Evolutionary conservation across 2,113 vertebrate genomes (phyloP).

Genomic region (Hymenochirus boettgeri): DNA sequence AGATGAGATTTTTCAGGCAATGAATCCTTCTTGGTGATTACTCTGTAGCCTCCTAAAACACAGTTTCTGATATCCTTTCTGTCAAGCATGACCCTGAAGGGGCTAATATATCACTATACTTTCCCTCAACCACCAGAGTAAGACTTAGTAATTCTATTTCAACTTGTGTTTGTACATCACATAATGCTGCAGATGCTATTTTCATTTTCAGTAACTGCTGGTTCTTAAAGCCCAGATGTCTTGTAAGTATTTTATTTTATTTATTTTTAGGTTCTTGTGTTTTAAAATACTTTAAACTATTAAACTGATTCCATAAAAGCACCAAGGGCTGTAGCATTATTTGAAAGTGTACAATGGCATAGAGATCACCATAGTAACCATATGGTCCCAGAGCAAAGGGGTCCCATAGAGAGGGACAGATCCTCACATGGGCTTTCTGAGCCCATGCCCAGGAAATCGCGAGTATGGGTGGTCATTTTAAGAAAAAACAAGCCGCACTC

Average conservation of each 20-base stretch:
- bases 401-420: no score
- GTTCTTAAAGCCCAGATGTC: slow-evolving; percentile 35
- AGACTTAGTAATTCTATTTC: slow-evolving; percentile 34
- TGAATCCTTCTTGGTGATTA: slow-evolving; percentile 41
- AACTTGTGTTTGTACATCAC: slow-evolving; percentile 35
- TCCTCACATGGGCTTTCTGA: no score
- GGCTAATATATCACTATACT: slow-evolving; percentile 35
- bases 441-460: no score
- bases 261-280: slow-evolving; percentile 20
- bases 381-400: no score
- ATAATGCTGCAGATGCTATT: slow-evolving; percentile 29
- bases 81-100: slow-evolving; percentile 40
- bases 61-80: slow-evolving; percentile 40
- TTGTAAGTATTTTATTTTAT: slow-evolving; percentile 13
- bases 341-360: slow-evolving; percentile 1
- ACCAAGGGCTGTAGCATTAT: slow-evolving; percentile 8
- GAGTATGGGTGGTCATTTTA: no score
- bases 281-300: slow-evolving; percentile 9
- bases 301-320: slow-evolving; percentile 10
- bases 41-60: slow-evolving; percentile 39
- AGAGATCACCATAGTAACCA: no score
- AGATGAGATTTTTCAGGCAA: slow-evolving; percentile 33
- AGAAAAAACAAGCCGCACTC: no score
- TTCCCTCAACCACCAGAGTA: slow-evolving; percentile 25
- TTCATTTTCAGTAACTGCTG: slow-evolving; percentile 35